phyloP scores from a whole-genome alignment of 2,113 vertebrate genomes.

The Platysternon megacephalum region DNA sequence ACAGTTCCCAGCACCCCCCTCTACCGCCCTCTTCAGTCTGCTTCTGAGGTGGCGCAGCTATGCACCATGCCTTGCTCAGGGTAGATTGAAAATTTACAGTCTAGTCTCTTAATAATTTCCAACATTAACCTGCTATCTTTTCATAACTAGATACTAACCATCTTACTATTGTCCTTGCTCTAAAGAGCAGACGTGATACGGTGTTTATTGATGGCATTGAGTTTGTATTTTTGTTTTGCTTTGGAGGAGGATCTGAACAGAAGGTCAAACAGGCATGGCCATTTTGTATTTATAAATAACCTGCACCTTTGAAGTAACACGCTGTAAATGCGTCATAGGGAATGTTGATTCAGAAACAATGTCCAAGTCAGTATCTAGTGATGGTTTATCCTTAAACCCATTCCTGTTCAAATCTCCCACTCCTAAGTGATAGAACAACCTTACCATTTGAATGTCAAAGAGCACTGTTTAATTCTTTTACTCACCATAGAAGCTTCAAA shows the following conservation, averaged over 20 bases:
- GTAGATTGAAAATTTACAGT: not conserved
- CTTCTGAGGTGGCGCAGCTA: not conserved
- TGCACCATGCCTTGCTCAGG: not conserved
- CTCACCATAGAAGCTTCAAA: slow-evolving; percentile 12
- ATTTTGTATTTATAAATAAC: slow-evolving; percentile 22
- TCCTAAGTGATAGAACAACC: slow-evolving; percentile 36
- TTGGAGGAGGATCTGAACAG: not conserved
- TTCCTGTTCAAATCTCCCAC: slow-evolving; percentile 31
- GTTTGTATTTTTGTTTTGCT: slow-evolving; percentile 26
- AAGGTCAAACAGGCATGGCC: not conserved
- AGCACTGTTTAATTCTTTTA: slow-evolving; percentile 43
- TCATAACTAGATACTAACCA: not conserved
- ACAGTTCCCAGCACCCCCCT: not conserved
- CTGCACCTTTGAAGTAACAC: slow-evolving; percentile 14
- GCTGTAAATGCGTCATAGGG: not conserved
- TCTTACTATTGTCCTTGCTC: not conserved
- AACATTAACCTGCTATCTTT: not conserved
- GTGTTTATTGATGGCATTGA: accelerated
- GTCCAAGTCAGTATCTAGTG: slow-evolving; percentile 21
- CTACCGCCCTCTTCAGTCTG: not conserved
- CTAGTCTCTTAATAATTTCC: not conserved
- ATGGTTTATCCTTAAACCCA: slow-evolving; percentile 21
- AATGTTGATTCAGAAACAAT: slow-evolving; percentile 22
- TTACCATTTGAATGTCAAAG: slow-evolving; percentile 58
- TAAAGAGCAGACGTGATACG: not conserved